Base-by-base conservation (phyloP, 2,888 invertebrate genomes). In the Ceriagrion tenellum region DNA sequence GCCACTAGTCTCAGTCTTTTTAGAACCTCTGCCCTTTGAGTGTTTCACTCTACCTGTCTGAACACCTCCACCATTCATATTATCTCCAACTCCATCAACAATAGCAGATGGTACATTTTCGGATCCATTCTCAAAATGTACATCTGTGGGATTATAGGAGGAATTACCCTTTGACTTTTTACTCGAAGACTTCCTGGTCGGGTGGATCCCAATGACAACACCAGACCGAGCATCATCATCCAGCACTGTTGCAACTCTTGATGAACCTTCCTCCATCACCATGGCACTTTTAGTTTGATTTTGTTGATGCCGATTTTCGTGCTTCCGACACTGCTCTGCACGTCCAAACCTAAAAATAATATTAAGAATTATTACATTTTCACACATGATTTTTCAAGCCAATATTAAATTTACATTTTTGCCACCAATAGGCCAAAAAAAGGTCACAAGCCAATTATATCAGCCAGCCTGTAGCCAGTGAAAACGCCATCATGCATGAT, bases 251-350 rank as follows among this genome's bases (percentile, higher is more conserved):
- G 55, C 26, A 55, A 55, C 26, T 55, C 55, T 89, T n/a, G 47
- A 13, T 4, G 63, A 69, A 56, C n/a, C 47, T 63, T 74, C 69
- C 69, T 69, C 69, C 40, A 47, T 12, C 47, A 26, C 93, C 26
- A 93, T 12, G 16, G n/a, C 40, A 40, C 69, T 47, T 93, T 93
- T 63, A n/a, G 55, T 55, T 55, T 89, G 89, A 23, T 93, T 40
- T n/a, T n/a, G 40, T 18, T 93, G 93, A 47, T 93, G 93, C 16
- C 93, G 63, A 55, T 74, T 93, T 93, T 93, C 69, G 55, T 93
- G 93, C n/a, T 55, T 69, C 47, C 69, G 47, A 35, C 93, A 93
- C 47, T 93, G 93, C 47, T 93, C 93, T 40, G 69, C 93, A 74
- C 93, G 93, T 23, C 93, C 69, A 93, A 93, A 93, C 93, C 93